phyloP scores from a whole-genome alignment of 53 echinoderm and acorn worm genomes.

The Stichopus horrens region DNA sequence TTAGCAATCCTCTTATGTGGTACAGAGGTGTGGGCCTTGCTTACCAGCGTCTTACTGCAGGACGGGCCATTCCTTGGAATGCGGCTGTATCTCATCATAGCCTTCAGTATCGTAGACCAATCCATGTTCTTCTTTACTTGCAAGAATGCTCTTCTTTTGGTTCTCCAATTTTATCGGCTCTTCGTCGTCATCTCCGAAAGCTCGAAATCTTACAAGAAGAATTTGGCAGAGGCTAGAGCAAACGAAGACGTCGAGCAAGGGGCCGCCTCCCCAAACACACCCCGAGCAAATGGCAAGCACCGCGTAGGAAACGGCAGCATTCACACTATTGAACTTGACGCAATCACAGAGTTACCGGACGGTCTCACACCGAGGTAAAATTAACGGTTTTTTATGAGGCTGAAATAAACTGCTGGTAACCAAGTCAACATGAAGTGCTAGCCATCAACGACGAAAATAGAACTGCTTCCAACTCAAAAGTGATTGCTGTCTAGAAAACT shows the following conservation, averaged over 20 bases:
- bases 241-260: conserved; percentile 36
- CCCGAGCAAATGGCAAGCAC: conserved; percentile 19
- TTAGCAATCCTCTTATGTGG: conserved; percentile 68
- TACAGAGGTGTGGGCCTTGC: conserved; percentile 87
- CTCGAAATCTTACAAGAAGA: conserved; percentile 41
- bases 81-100: conserved; percentile 86
- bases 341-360: conserved; percentile 35
- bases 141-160: conserved; percentile 83
- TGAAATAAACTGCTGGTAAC: too few relatives aligned
- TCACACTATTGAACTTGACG: conserved; percentile 27
- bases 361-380: conserved; percentile 14
- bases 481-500: too few relatives aligned
- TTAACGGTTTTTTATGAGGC: too few relatives aligned
- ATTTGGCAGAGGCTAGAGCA: conserved; percentile 11
- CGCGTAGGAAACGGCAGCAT: conserved; percentile 14
- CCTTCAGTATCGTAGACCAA: conserved; percentile 66
- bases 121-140: conserved; percentile 96
- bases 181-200: conserved; percentile 74
- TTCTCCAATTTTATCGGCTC: conserved; percentile 83
- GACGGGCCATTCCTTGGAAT: conserved; percentile 86
- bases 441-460: too few relatives aligned
- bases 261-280: not conserved
- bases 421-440: too few relatives aligned
- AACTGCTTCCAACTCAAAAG: too few relatives aligned
- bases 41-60: conserved; percentile 74